phyloP scores from a whole-genome alignment of 92 coral and sea anemone species.

The Meandrina meandrites region DNA sequence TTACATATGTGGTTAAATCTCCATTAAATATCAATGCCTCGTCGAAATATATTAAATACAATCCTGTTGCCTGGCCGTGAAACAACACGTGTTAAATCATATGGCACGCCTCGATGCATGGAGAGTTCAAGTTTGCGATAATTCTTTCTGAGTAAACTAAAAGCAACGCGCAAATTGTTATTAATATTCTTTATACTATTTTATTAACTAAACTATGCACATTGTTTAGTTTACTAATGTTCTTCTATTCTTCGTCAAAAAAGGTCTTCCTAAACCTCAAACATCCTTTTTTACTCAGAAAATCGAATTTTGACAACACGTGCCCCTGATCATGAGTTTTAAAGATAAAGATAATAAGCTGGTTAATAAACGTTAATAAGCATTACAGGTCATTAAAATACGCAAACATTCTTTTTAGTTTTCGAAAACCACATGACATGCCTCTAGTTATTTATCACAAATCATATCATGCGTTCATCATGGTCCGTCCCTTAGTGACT shows the following conservation, averaged over 20 bases:
- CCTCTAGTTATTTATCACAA: not conserved
- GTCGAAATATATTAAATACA: too few relatives aligned
- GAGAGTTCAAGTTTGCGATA: not conserved
- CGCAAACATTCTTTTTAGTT: not conserved
- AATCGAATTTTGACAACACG: not conserved
- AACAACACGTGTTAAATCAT: not conserved
- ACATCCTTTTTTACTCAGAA: too few relatives aligned
- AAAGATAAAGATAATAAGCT: not conserved
- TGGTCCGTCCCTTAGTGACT: too few relatives aligned
- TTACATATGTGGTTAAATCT: too few relatives aligned
- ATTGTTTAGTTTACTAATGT: too few relatives aligned
- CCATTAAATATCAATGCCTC: too few relatives aligned
- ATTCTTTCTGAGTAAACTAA: too few relatives aligned
- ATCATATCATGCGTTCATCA: too few relatives aligned
- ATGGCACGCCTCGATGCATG: not conserved
- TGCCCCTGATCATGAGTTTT: not conserved
- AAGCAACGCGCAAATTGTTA: not conserved
- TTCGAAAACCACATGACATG: not conserved
- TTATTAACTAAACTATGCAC: too few relatives aligned
- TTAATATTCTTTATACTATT: too few relatives aligned
- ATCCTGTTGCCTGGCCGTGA: not conserved
- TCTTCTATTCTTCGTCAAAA: too few relatives aligned
- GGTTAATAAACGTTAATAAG: not conserved
- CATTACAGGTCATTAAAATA: not conserved
- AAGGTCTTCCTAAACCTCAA: too few relatives aligned